A percentile compares a stretch with the other conserved stretches of the same genome.
These are phyloP conservation scores for Cheilosia vulpina DNA, from an alignment of 2,888 invertebrate species.

Conservation along the genomic window DNA sequence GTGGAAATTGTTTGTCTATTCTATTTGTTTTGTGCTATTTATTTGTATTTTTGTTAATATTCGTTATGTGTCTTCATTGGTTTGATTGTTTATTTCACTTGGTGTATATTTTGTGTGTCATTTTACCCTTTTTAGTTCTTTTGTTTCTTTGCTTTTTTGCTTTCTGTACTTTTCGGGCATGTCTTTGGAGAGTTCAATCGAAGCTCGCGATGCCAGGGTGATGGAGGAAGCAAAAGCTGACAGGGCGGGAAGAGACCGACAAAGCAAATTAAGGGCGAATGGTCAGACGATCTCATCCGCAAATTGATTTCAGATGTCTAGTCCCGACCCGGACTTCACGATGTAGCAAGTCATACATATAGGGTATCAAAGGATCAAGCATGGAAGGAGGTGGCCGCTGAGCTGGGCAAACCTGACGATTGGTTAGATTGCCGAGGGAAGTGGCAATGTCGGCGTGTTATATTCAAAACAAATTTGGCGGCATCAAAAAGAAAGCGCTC, in stretches of 20 bases:
- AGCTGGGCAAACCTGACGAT: background rate
- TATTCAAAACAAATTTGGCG: background rate
- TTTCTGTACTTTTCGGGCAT: no score
- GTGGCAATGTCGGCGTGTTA: conserved; percentile 1
- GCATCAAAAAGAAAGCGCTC: background rate
- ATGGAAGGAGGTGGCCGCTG: conserved; percentile 11
- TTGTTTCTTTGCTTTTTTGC: no score
- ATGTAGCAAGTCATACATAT: background rate
- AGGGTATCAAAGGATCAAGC: background rate
- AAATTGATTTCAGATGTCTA: background rate
- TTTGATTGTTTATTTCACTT: no score
- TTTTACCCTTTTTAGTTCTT: no score
- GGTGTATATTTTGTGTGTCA: no score
- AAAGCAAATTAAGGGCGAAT: background rate
- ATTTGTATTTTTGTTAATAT: no score
- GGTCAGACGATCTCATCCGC: conserved; percentile 1
- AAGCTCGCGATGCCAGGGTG: no score
- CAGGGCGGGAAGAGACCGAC: background rate
- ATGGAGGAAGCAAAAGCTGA: background rate
- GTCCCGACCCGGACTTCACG: background rate
- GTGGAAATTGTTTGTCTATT: no score
- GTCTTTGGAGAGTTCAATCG: no score
- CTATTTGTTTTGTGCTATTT: no score
- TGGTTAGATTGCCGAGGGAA: conserved; percentile 7
- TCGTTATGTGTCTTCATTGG: no score